Evolutionary conservation across 2,113 vertebrate genomes (phyloP), one percentile per base, ranked within the genome.

Genomic region (Nesospiza acunhae): DNA sequence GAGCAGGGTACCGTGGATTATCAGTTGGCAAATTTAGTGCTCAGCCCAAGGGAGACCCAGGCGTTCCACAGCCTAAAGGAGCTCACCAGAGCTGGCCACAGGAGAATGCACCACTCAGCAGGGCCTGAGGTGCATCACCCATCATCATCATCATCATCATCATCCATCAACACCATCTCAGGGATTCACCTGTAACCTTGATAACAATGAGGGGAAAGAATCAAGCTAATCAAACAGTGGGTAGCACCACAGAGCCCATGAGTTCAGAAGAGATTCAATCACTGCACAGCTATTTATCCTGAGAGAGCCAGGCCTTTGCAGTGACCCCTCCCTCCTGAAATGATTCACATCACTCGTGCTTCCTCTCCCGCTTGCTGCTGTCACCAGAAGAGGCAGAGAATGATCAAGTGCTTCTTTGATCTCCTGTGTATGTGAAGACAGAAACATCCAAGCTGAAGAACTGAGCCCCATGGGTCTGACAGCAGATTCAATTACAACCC

Each of bases 381-480:
- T 41, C 94, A 70, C 82, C 80, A 0, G 82, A 80, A 39, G 47
- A 80, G 56, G 15, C 11, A 80, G 60, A 0, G 0, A 62, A 81
- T 70, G 82, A 88, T 86, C 68, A 47, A 78, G 69, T 52, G 68
- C 68, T 94, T 79, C 73, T 91, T 75, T 84, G 28, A 78, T 92
- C 80, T 88, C 47, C 27, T 2, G 28, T 22, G 53, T 56, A 37
- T 46, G 33, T 17, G 97, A 96, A 53, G 97, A 94, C 90, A 96
- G 96, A 97, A 96, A 96, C 93, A 97, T 96, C 98, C 97, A 96
- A 98, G 98, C 97, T 97, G 94, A 96, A 97, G 97, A 98, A 98
- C 98, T 98, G 96, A 98, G 97, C 33, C 96, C 93, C 97, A 97
- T 85, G 97, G 96, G 97, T 98, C 97, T 97, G 96, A 94, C 87